Evolutionary conservation across 2,888 invertebrate species (phyloP).

Genomic region (Helicoverpa assulta): DNA sequence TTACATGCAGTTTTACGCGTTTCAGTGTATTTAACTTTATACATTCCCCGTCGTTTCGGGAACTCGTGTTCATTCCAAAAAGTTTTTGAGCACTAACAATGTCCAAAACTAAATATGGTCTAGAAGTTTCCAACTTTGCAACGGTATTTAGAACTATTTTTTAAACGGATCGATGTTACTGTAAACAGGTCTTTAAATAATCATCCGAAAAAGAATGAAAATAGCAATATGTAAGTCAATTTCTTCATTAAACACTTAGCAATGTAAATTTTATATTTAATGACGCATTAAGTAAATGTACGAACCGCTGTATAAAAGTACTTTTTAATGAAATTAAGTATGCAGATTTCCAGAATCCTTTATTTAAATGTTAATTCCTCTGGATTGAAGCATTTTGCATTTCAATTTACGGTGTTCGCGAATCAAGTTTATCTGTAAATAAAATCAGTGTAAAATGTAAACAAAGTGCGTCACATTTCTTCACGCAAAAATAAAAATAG

Average conservation of each 20-base stretch:
- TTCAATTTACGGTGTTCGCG: conserved; percentile 20
- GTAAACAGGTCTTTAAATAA: neutral
- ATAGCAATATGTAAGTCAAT: neutral
- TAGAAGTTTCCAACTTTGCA: conserved; percentile 11
- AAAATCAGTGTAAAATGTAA: conserved; percentile 21
- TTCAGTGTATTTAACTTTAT: conserved; percentile 28
- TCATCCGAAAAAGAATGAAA: no score
- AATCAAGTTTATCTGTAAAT: conserved; percentile 25
- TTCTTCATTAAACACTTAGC: neutral
- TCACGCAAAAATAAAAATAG: conserved; percentile 1
- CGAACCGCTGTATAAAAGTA: conserved; percentile 1
- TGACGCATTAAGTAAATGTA: conserved; percentile 3
- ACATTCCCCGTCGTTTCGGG: conserved; percentile 13
- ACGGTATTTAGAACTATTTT: conserved; percentile 16
- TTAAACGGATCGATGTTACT: no score
- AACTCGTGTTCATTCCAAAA: conserved; percentile 21
- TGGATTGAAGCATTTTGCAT: conserved; percentile 29
- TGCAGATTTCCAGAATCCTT: conserved; percentile 34
- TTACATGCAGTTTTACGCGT: conserved; percentile 28
- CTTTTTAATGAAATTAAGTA: conserved; percentile 34
- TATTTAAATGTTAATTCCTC: conserved; percentile 46
- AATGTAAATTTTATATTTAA: neutral
- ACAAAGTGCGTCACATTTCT: conserved; percentile 2
- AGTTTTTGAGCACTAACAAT: conserved; percentile 45
- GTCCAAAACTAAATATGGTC: conserved; percentile 14